Evolutionary conservation across 92 coral and sea anemone species (phyloP).

Genomic region (Metridium senile): DNA sequence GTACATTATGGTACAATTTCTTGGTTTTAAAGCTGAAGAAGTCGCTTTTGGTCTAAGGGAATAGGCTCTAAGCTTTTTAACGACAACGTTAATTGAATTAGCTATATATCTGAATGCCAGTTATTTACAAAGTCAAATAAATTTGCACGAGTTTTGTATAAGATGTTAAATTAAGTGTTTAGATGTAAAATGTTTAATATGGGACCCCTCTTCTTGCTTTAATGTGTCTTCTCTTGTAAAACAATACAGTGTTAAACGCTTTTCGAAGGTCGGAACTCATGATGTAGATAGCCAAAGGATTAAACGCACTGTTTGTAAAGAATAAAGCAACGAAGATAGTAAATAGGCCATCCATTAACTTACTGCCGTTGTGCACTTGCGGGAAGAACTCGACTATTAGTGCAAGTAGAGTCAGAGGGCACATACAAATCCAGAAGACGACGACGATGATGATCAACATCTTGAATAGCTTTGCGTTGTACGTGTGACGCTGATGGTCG

Average conservation of each 20-base stretch:
- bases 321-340: constrained; percentile 74
- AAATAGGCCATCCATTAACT: constrained; percentile 47
- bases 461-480: constrained; percentile 79
- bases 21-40: too few species aligned
- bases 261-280: constrained; percentile 90
- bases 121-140: too few species aligned
- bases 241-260: constrained; percentile 51
- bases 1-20: too few species aligned
- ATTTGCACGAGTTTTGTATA: too few species aligned
- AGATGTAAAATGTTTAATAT: too few species aligned
- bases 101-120: too few species aligned
- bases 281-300: constrained; percentile 86
- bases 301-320: constrained; percentile 92
- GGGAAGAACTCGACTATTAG: constrained; percentile 71
- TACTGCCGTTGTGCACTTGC: constrained; percentile 38
- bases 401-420: constrained; percentile 82
- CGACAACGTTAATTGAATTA: too few species aligned
- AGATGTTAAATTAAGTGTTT: too few species aligned
- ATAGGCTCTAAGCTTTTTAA: too few species aligned
- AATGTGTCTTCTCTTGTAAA: constrained; percentile 16
- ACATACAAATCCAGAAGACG: constrained; percentile 89
- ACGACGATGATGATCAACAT: constrained; percentile 86
- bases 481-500: constrained; percentile 58
- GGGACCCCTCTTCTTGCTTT: not conserved
- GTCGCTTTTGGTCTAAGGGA: too few species aligned